These are phyloP conservation scores for Melanogrammus aeglefinus DNA, from an alignment of 2,797 vertebrate species.

Conservation along the genomic window DNA sequence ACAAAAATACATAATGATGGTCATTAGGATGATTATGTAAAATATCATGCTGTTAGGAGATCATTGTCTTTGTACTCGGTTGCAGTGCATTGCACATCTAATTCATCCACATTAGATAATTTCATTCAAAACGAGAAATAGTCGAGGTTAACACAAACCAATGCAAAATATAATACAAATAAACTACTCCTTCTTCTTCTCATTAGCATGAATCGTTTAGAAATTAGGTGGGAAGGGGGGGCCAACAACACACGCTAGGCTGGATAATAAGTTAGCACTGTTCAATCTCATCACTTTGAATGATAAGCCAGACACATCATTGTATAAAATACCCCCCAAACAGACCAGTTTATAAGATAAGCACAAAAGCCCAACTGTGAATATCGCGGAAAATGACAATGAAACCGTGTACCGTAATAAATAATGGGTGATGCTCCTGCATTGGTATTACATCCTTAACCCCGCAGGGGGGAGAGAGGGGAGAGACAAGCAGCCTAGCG, in stretches of 20 bases:
- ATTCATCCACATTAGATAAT: slow-evolving; percentile 69
- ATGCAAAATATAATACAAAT: neutral
- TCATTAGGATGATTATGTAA: neutral
- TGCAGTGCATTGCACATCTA: slow-evolving; percentile 54
- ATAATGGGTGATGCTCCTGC: neutral
- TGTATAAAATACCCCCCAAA: slow-evolving; percentile 2
- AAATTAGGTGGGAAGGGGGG: neutral
- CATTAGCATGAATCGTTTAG: slow-evolving; percentile 3
- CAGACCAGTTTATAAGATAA: slow-evolving; percentile 1
- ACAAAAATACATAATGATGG: slow-evolving; percentile 29
- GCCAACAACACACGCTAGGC: slow-evolving; percentile 12
- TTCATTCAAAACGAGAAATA: slow-evolving; percentile 46
- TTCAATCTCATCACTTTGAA: neutral
- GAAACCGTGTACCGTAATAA: neutral
- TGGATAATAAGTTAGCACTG: slow-evolving; percentile 10
- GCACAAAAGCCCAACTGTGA: slow-evolving; percentile 11
- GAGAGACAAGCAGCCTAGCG: neutral
- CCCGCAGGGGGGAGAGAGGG: neutral
- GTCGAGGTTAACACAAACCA: slow-evolving; percentile 58
- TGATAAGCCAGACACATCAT: slow-evolving; percentile 1
- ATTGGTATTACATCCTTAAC: neutral
- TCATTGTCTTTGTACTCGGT: slow-evolving; percentile 43
- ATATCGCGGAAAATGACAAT: neutral
- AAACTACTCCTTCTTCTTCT: neutral
- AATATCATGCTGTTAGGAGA: neutral